These are phyloP conservation scores for Oligia latruncula DNA, from an alignment of 2,888 invertebrate genomes.

Conservation along the genomic window DNA sequence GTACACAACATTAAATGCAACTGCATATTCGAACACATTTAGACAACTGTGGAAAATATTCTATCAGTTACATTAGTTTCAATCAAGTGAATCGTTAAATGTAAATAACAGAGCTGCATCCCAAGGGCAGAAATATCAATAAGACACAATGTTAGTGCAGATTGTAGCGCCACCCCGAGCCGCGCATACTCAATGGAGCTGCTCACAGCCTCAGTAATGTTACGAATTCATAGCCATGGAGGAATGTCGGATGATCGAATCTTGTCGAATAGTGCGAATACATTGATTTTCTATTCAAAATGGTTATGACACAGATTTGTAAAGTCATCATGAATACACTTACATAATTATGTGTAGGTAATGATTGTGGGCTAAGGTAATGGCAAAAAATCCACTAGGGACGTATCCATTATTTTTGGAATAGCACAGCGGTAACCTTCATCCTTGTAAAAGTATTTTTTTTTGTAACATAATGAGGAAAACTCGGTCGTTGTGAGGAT, in stretches of 20 bases:
- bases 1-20: background rate
- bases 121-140: slow-evolving; percentile 40
- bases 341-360: background rate
- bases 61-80: background rate
- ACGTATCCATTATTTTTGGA: too few relatives aligned
- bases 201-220: slow-evolving; percentile 32
- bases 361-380: too few relatives aligned
- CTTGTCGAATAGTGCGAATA: slow-evolving; percentile 1
- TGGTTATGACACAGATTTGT: slow-evolving; percentile 14
- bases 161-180: slow-evolving; percentile 31
- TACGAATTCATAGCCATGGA: slow-evolving; percentile 44
- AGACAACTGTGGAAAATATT: slow-evolving; percentile 10
- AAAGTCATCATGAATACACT: background rate
- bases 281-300: slow-evolving; percentile 37
- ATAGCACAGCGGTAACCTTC: too few relatives aligned
- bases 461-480: too few relatives aligned
- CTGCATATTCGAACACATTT: slow-evolving; percentile 9
- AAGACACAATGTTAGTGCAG: slow-evolving; percentile 43
- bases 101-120: slow-evolving; percentile 18
- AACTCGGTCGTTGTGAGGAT: too few relatives aligned
- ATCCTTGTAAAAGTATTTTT: too few relatives aligned
- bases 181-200: slow-evolving; percentile 36
- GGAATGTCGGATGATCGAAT: slow-evolving; percentile 15
- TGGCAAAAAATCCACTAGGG: background rate
- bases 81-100: slow-evolving; percentile 28